phyloP scores from a whole-genome alignment of 2,888 invertebrate genomes.

The Hipparchia semele region DNA sequence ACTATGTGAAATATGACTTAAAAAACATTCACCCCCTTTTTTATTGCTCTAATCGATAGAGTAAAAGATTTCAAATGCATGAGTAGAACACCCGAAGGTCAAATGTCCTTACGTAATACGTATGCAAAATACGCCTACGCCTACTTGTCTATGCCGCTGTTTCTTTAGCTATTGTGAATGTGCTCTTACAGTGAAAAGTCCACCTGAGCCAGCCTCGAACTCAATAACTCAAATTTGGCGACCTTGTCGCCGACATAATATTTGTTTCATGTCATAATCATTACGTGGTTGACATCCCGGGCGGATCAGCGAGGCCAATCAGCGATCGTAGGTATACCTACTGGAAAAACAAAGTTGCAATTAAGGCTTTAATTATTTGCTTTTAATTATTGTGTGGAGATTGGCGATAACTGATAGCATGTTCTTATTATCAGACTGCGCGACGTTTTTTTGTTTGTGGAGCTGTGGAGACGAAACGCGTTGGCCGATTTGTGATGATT shows the following conservation, averaged over 20 bases:
- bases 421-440: constrained; percentile 5
- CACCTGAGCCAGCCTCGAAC: constrained; percentile 66
- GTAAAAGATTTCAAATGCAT: no score
- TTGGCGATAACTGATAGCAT: not conserved
- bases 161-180: constrained; percentile 10
- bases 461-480: no score
- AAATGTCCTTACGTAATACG: no score
- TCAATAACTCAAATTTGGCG: constrained; percentile 74
- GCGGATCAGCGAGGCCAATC: constrained; percentile 47
- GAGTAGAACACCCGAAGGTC: no score
- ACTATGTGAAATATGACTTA: no score
- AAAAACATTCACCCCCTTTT: no score
- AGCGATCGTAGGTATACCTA: constrained; percentile 10
- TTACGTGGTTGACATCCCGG: constrained; percentile 59
- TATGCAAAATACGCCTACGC: no score
- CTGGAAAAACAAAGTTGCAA: constrained; percentile 42
- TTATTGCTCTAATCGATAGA: no score
- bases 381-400: constrained; percentile 27
- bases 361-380: constrained; percentile 34
- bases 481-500: no score
- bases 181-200: constrained; percentile 46
- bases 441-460: no score
- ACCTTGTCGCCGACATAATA: constrained; percentile 65
- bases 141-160: not conserved
- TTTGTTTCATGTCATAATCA: constrained; percentile 52